A percentile compares a stretch with the other conserved stretches of the same genome.
Conservation (phyloP, 2,113 vertebrate genomes). For the Zosterops lateralis region DNA sequence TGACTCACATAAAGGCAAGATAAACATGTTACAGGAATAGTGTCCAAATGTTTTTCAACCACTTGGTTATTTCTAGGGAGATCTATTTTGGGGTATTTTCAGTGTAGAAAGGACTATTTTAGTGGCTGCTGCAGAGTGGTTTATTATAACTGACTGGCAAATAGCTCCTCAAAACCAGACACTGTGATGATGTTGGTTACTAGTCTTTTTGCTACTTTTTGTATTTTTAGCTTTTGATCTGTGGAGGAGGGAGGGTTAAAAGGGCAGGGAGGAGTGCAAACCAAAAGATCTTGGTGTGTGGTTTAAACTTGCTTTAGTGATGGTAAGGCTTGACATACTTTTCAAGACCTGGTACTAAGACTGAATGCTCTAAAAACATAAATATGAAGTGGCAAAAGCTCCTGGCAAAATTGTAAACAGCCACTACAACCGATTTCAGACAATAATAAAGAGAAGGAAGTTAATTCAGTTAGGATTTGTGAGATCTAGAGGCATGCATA, state of each 20-base stretch:
- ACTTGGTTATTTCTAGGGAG: neutral
- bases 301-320: neutral
- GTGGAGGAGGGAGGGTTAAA: neutral
- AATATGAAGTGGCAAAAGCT: neutral
- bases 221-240: neutral
- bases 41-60: neutral
- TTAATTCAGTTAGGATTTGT: conserved; percentile 7
- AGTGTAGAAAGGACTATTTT: neutral
- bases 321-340: neutral
- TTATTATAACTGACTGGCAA: neutral
- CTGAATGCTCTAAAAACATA: neutral
- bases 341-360: neutral
- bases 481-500: neutral
- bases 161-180: neutral
- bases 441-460: neutral
- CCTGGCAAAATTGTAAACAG: neutral
- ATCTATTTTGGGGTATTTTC: neutral
- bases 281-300: neutral
- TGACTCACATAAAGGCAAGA: neutral
- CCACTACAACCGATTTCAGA: neutral
- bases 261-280: fast-evolving
- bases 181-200: neutral
- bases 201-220: neutral
- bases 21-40: neutral
- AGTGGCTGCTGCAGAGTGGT: neutral